Base-by-base conservation (phyloP, 1,140 invertebrate species). In the Danaus plexippus region DNA sequence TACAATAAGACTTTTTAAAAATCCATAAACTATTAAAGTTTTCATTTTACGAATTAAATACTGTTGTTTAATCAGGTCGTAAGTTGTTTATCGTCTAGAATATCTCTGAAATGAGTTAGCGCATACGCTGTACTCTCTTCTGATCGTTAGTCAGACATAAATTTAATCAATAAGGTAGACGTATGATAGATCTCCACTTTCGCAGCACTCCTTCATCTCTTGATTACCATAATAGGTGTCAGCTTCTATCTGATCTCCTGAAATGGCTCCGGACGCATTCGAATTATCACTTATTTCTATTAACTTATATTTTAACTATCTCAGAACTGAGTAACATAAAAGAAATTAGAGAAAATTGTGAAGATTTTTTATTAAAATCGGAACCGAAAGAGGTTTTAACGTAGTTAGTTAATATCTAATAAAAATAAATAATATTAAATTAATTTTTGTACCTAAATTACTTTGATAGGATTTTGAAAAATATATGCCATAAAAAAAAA, bases 321-420 rank as follows among this genome's bases (percentile, higher is more conserved):
- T 15, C 15, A 15, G 15, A 15, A 15, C 15, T 1, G 15, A 15
- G 15, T 15, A 15, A 15, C 15, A 57, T 7, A 47, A 57, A 49
- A 57, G 44, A 48, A 50, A 51, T 45, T 12, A 52, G 44, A 43
- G 44, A 51, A 52, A 18, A 40, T 51, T 54, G 11, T 52, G 42
- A 13, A 53, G 44, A 43, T 63, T 52, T 52, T 57, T 64, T 61
- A 61, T 58, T 61, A 58, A 54, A 43, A 58, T 11, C 15, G 15
- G 1, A 15, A 15, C 54, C 44, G 57, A 52, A 2, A 44, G 54
- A 63, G 52, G 47, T 51, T 59, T 49, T 64, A 76, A 80, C 75
- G 59, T 80, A 80, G 75, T 52, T 45, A 73, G 73, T 76, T 73
- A 80, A 72, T 72, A 73, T 69, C 65, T 63, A 71, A 67, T 47